A percentile compares a stretch with the other conserved stretches of the same genome.
Conservation (phyloP, 2,113 vertebrate genomes). For the Sialia sialis region DNA sequence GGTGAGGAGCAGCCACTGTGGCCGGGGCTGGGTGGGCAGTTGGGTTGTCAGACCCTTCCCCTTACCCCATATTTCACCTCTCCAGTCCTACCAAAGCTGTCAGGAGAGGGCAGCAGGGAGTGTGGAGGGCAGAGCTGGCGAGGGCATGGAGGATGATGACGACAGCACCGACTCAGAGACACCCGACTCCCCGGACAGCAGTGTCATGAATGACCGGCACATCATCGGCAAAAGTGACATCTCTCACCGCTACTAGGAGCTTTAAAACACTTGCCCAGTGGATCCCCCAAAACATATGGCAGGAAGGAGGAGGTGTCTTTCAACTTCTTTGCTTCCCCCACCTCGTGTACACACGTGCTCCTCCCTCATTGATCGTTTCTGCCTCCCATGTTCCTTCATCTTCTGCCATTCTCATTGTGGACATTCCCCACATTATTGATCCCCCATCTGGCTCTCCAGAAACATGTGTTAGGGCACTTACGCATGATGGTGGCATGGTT, state of each 20-base stretch:
- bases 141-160: conserved; percentile 70
- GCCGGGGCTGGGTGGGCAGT: neutral
- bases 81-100: conserved; percentile 74
- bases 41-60: neutral
- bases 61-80: neutral
- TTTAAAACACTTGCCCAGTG: neutral
- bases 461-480: neutral
- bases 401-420: conserved; percentile 38
- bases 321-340: neutral
- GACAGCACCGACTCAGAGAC: conserved; percentile 87
- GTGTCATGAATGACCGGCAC: conserved; percentile 74
- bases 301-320: conserved; percentile 37
- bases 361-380: neutral
- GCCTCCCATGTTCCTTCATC: neutral
- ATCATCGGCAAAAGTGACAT: conserved; percentile 83
- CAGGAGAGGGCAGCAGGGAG: conserved; percentile 52
- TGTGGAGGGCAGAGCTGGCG: conserved; percentile 45
- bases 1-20: conserved; percentile 66
- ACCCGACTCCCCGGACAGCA: conserved; percentile 75
- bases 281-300: neutral
- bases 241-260: conserved; percentile 78
- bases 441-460: conserved; percentile 21
- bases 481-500: neutral
- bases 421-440: neutral
- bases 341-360: neutral